Base-by-base conservation (phyloP, 2,113 vertebrate species). In the Collichthys lucidus region DNA sequence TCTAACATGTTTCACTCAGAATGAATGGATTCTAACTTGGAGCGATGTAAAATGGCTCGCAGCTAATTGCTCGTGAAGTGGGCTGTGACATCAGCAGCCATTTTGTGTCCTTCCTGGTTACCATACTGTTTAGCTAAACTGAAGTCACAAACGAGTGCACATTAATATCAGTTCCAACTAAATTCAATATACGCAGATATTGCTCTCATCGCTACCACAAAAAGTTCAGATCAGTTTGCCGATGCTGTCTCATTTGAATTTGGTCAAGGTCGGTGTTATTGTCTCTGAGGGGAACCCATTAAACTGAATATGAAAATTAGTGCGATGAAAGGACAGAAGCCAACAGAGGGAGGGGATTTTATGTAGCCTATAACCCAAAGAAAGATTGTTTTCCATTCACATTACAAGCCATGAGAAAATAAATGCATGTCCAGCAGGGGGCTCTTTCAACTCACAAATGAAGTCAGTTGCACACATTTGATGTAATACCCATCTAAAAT, bases 401-500 rank as follows among this genome's bases (percentile, higher is more conserved):
- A 67, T 77, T 46, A 46, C 47, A 73, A 79, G 71, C 46, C 71
- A 40, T 35, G 40, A 60, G 50, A 44, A 63, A 68, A 66, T 79
- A 70, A 82, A 82, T 44, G 60, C 4, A 70, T 16, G 49, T 86
- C 90, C 93, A 94, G 89, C 88, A 94, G 93, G 91, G 92, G 92
- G 90, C 92, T 88, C 89, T 90, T 91, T 90, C 29, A 77, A 78
- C 91, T 84, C 91, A 94, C 90, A 88, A 91, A 94, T 92, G 72
- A 87, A 92, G 35, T 14, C 24, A 70, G 77, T 22, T 53, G 50
- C 55, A 73, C 35, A 64, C 56, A 10, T 75, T 76, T 31, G 71
- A 77, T 29, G 77, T 64, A 82, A 16, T 16, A 68, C 52, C 67
- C 73, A 63, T 85, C 68, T 63, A 64, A 87, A 87, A 81, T 82